Conservation (phyloP, 2,113 vertebrate species). For the Gobiocypris rarus region DNA sequence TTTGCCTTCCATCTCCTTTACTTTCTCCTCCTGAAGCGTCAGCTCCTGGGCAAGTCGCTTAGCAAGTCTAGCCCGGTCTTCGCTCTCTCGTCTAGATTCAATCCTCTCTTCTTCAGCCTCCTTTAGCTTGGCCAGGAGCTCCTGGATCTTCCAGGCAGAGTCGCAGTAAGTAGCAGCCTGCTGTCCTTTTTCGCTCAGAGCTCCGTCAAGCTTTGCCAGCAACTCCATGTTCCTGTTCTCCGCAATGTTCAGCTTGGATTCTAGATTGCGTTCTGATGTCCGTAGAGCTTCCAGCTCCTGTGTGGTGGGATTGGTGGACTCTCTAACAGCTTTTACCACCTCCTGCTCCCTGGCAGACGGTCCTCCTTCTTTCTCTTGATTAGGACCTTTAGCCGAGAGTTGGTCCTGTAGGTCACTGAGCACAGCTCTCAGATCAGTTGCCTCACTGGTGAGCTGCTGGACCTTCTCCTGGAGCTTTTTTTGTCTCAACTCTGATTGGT, state of each 20-base stretch:
- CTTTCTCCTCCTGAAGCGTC: conserved; percentile 74
- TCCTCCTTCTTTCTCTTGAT: conserved; percentile 58
- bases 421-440: conserved; percentile 67
- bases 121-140: conserved; percentile 79
- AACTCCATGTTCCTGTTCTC: conserved; percentile 79
- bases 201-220: conserved; percentile 66
- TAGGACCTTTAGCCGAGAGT: conserved; percentile 68
- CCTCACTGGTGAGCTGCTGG: conserved; percentile 70
- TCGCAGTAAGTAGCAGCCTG: conserved; percentile 70
- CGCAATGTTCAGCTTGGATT: conserved; percentile 64
- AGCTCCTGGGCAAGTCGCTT: conserved; percentile 77
- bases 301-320: conserved; percentile 61
- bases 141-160: conserved; percentile 72
- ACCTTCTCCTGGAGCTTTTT: conserved; percentile 79
- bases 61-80: conserved; percentile 66
- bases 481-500: conserved; percentile 86
- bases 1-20: conserved; percentile 72
- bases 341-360: conserved; percentile 50
- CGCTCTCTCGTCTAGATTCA: conserved; percentile 68
- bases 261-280: conserved; percentile 64
- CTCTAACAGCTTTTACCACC: conserved; percentile 66
- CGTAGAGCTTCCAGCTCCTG: conserved; percentile 61
- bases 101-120: conserved; percentile 72
- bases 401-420: conserved; percentile 78
- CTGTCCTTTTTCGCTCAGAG: conserved; percentile 70